Base-by-base conservation (phyloP, 2,888 invertebrate genomes). In the Aphidius colemani region DNA sequence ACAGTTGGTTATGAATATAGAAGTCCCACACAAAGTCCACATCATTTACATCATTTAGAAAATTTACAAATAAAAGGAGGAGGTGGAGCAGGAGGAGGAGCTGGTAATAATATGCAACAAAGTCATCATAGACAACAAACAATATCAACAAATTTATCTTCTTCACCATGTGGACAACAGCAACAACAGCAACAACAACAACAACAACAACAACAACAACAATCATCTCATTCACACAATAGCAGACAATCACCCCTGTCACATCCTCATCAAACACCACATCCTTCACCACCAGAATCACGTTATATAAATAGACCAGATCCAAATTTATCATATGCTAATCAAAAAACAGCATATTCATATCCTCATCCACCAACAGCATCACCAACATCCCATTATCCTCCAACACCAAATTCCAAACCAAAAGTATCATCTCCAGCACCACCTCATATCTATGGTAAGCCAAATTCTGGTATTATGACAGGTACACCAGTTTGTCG, bases 391-490 rank as follows among this genome's bases (percentile, higher is more conserved):
- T 79, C 86, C 75, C 78, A 87, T 72, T 79, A 87, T 82, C 76
- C 86, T 75, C 79, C 82, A 7, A 77, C 85, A 75, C 80, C 85
- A 71, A 85, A 86, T 70, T 85, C 86, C 80, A 69, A 84, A 82
- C 68, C 85, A 76, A 70, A 81, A 74, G 91, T 91, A 53, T 91
- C 90, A 74, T 90, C 90, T 77, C 92, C 92, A 1, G 91, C 91
- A 63, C 91, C 92, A 53, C 89, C 88, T 59, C 90, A 90, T 76
- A 88, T 91, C 67, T 91, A 91, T 78, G 90, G 90, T 56, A 91
- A 90, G 68, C 80, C 78, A 67, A 84, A 83, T 46, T 85, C 87
- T 49, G 87, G 87, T 11, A 86, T 87, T 62, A 85, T 85, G 67
- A 83, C 86, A 49, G 86, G 87, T 7, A 86, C 86, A 45, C 87